Base-by-base conservation (phyloP, 2,797 vertebrate species). In the Emys orbicularis region DNA sequence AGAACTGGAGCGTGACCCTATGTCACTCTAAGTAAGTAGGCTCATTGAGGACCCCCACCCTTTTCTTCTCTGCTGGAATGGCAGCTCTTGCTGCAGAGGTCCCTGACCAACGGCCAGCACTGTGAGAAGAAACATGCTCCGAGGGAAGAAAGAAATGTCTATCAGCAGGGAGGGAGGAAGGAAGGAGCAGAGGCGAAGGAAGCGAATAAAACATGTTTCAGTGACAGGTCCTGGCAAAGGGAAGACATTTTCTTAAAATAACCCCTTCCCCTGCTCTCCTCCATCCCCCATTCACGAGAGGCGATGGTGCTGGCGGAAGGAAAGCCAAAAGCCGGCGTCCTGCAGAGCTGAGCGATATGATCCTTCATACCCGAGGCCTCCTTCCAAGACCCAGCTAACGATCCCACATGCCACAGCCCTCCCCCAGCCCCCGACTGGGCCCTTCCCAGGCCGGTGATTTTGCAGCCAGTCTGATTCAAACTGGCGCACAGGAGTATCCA, bases 381-480 rank as follows among this genome's bases (percentile, higher is more conserved):
- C 31, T 92, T 95, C 97, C 95, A 97, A 93, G 86, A 93, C 95
- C 94, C 53, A 84, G 86, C 94, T 90, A 84, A 82, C 76, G 81
- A 41, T 31, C 90, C 95, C 95, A 89, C 95, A 94, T 3, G 5
- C 83, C 81, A 91, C 11, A 25, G 91, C 89, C 79, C 1, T 72
- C 74, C 87, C 92, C 1, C 15, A 41, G 31, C 21, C 91, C 84
- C 37, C 0, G 23, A 29, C 77, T 84, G 59, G 44, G 11, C 82
- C 25, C 37, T 47, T 53, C 44, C 81, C 47, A 34, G 52, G 92
- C 34, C 95, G 84, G 84, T 13, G 1, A 54, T 4, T 72, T 0
- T 0, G 6, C 41, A 1, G 0, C 2, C 29, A 91, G 81, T 21
- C 93, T 89, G 90, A 81, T 89, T 95, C 82, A 88, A 95, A 81